Conservation (phyloP, 1,140 invertebrate genomes). For the Mesaphorura yosii region DNA sequence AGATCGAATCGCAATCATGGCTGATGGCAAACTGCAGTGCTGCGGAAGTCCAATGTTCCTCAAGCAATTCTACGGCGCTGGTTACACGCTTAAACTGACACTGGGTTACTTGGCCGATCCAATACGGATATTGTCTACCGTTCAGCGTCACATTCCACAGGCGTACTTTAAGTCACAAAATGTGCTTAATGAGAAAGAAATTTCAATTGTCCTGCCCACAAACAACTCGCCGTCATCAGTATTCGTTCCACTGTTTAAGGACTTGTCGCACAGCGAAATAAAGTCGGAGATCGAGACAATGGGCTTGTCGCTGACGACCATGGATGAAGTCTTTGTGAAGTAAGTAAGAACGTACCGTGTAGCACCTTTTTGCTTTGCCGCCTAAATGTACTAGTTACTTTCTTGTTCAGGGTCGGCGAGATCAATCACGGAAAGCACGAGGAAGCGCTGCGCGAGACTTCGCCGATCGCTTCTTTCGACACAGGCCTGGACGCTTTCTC, state of each 20-base stretch:
- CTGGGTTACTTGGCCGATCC: conserved; percentile 36
- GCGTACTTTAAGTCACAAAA: conserved; percentile 41
- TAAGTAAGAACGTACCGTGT: conserved; percentile 36
- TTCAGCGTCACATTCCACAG: conserved; percentile 46
- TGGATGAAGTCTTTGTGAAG: conserved; percentile 80
- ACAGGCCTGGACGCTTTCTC: no score
- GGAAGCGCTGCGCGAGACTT: background rate
- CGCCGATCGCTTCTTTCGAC: background rate
- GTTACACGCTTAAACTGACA: conserved; percentile 12
- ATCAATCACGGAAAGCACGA: background rate
- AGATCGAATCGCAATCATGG: conserved; percentile 48
- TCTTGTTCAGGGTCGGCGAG: background rate
- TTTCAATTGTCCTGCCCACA: conserved; percentile 38
- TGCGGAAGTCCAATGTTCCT: conserved; percentile 45
- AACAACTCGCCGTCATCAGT: conserved; percentile 36
- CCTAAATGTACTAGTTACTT: background rate
- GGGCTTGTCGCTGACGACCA: conserved; percentile 64
- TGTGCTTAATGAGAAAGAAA: conserved; percentile 48
- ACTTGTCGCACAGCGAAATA: conserved; percentile 48
- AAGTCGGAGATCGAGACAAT: conserved; percentile 57
- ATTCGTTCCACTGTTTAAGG: conserved; percentile 50
- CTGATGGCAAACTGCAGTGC: conserved; percentile 43
- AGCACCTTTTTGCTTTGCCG: background rate
- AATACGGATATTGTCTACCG: conserved; percentile 42
- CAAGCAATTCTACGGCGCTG: conserved; percentile 40